Conservation (phyloP, 1,140 invertebrate species). For the Zaprionus capensis region DNA sequence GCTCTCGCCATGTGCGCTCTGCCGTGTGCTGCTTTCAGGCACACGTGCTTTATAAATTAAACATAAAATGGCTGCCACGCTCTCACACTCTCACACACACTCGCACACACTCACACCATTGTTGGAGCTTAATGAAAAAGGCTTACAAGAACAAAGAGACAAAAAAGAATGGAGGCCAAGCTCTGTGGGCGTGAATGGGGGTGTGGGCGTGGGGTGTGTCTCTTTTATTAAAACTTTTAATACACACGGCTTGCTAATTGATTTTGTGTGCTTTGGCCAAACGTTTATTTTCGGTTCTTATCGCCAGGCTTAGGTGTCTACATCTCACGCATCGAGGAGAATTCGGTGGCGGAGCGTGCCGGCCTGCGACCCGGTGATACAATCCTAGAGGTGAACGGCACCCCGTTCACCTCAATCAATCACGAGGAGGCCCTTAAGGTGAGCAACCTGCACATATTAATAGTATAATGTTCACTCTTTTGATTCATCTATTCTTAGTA, state of each 20-base stretch:
- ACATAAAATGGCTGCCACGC: constrained; percentile 73
- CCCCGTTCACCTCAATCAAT: constrained; percentile 93
- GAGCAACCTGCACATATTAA: constrained; percentile 76
- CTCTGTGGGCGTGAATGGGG: constrained; percentile 3
- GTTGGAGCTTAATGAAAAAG: constrained; percentile 66
- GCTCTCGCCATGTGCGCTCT: constrained; percentile 30
- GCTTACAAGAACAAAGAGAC: constrained; percentile 38
- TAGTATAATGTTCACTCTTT: constrained; percentile 23
- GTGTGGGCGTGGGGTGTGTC: constrained; percentile 20
- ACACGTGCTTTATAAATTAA: constrained; percentile 76
- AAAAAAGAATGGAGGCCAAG: constrained; percentile 30
- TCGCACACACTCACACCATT: constrained; percentile 7
- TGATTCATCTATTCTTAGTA: constrained; percentile 59
- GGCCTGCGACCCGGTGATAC: constrained; percentile 94
- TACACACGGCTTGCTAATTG: constrained; percentile 65
- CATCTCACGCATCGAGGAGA: constrained; percentile 94
- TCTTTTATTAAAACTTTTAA: constrained; percentile 66
- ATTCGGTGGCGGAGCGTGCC: constrained; percentile 92
- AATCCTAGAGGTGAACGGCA: constrained; percentile 94
- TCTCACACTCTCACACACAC: constrained; percentile 37
- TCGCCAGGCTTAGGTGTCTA: constrained; percentile 92
- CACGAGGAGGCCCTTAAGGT: constrained; percentile 95
- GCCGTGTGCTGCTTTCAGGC: constrained; percentile 42
- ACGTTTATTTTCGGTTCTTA: constrained; percentile 57
- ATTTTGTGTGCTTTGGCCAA: constrained; percentile 41